phyloP scores from a whole-genome alignment of 37 sponge, comb jelly and placozoan genomes.

The Axinella damicornis region DNA sequence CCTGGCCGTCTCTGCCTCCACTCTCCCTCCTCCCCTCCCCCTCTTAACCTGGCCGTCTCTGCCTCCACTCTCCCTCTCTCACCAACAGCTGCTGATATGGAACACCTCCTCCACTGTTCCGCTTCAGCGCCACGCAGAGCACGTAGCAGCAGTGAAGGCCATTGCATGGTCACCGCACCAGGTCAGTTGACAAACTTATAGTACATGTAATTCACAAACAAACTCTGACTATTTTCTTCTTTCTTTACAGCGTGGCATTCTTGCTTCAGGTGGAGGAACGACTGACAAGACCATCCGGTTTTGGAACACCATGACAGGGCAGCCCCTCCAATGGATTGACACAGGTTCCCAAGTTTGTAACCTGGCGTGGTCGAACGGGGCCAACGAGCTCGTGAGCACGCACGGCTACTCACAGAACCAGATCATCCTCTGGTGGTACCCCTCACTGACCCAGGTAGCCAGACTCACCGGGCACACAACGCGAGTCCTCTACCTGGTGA shows the following conservation, averaged over 20 bases:
- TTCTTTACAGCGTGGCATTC: conserved; percentile 73
- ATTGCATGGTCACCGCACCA: conserved; percentile 98
- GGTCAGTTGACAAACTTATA: conserved; percentile 21
- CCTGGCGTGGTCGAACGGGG: conserved; percentile 89
- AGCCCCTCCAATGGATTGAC: conserved; percentile 74
- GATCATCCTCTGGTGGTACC: conserved; percentile 92
- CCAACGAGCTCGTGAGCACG: conserved; percentile 91
- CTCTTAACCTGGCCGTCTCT: too few species aligned
- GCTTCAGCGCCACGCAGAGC: conserved; percentile 77
- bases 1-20: too few species aligned
- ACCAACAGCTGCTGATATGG: conserved; percentile 75
- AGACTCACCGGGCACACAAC: conserved; percentile 92
- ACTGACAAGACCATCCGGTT: conserved; percentile 90
- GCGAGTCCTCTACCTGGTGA: conserved; percentile 90
- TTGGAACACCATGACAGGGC: conserved; percentile 93
- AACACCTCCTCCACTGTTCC: conserved; percentile 58
- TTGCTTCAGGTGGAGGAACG: conserved; percentile 98
- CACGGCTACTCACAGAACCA: conserved; percentile 99
- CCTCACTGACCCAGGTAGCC: conserved; percentile 81
- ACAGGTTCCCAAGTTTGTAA: conserved; percentile 98
- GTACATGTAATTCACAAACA: too few species aligned
- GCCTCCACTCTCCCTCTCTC: too few species aligned
- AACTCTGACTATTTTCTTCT: not conserved
- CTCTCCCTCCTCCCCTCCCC: too few species aligned
- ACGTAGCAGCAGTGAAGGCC: conserved; percentile 96